Evolutionary conservation across 2,113 vertebrate genomes (phyloP).

Genomic region (Martes martes): DNA sequence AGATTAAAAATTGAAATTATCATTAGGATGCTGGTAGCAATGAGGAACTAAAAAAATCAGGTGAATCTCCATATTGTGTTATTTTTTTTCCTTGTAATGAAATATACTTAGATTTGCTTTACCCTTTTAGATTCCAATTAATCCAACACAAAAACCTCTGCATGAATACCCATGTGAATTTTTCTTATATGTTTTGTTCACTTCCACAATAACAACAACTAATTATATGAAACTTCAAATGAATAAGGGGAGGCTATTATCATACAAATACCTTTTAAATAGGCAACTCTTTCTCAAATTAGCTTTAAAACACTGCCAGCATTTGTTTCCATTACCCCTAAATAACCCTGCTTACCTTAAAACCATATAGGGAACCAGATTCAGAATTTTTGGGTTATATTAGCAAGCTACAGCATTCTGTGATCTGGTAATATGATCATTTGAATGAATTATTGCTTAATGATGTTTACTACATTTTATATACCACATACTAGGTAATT

Average conservation of each 20-base stretch:
- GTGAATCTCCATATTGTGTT: background rate
- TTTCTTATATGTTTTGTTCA: slow-evolving; percentile 28
- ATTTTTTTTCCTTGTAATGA: slow-evolving; percentile 43
- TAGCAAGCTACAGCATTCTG: background rate
- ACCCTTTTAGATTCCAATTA: slow-evolving; percentile 45
- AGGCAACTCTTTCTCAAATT: background rate
- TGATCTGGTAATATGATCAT: background rate
- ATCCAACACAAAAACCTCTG: slow-evolving; percentile 37
- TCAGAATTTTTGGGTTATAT: background rate
- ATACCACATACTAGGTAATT: background rate
- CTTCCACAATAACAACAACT: slow-evolving; percentile 42
- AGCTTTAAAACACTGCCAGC: background rate
- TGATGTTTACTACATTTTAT: background rate
- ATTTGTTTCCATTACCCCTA: background rate
- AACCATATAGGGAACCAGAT: background rate
- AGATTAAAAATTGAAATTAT: slow-evolving; percentile 5
- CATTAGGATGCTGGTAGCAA: slow-evolving; percentile 2
- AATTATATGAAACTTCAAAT: slow-evolving; percentile 48
- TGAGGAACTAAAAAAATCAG: background rate
- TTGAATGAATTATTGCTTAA: background rate
- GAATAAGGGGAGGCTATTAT: slow-evolving; percentile 1
- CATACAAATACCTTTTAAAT: slow-evolving; percentile 20
- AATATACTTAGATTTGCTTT: slow-evolving; percentile 9
- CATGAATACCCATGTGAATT: background rate
- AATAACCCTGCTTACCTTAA: background rate